Base-by-base conservation (phyloP, 2,888 invertebrate genomes). In the Dynastes hyllus region DNA sequence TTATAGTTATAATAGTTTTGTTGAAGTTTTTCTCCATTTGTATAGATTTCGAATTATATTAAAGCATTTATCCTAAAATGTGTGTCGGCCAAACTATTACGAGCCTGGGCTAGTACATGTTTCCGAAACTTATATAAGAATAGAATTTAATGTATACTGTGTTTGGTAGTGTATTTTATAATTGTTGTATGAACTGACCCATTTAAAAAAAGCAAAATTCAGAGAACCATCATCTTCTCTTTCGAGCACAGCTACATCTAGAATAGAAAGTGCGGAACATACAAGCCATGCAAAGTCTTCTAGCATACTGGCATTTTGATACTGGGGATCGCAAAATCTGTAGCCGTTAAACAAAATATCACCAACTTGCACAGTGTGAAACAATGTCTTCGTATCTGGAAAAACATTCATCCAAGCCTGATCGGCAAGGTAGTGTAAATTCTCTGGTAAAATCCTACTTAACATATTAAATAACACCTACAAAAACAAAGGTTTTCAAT, bases 301-400 rank as follows among this genome's bases (percentile, higher is more conserved):
- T 37, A 32, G 13, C 1, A 16, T 2, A 58, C 22, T 58, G 6
- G 2, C 37, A 37, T 37, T 65, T 65, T 16, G n/a, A 16, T 40
- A 16, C n/a, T 78, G 63, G 4, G 78, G 71, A 22, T 78, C 71
- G 22, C 79, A 79, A 45, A 79, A 79, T 55, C 40, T 77, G 29
- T 71, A 53, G 22, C 79, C 79, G 13, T 79, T 65, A 40, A 79
- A 79, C 22, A 79, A 65, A 9, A 79, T 29, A 63, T 79, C 79
- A 9, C 77, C 79, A 40, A 77, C 77, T 71, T 71, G 40, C 4
- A 79, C 77, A 32, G 61, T 53, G 27, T 79, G 79, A 51, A 79
- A 79, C 53, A 79, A 40, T 13, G 77, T 77, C n/a, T 40, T 40
- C 3, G 69, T 51, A 40, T 79, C 77, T 11, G 71, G 63, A 22